Base-by-base conservation (phyloP, 2,888 invertebrate genomes). In the Hedychridium roseum region DNA sequence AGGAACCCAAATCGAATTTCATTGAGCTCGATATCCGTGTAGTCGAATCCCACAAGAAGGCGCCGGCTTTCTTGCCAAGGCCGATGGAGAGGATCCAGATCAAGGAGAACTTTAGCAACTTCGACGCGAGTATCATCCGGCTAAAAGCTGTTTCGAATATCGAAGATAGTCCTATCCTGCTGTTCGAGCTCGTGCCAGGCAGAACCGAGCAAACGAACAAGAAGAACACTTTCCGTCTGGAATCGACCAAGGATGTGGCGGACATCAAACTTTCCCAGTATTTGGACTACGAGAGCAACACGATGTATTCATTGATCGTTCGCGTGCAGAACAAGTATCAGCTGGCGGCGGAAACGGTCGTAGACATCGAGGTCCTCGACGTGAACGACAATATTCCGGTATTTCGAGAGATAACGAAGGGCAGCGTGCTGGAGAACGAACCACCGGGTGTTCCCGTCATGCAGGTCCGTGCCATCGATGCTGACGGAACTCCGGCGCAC, bases 381-480 rank as follows among this genome's bases (percentile, higher is more conserved):
- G 93, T 93, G 0, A 96, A 96, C 71, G 96, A 96, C 74, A 94
- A 94, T 70, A 90, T 91, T 60, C 96, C 90, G 0, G 87, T 87
- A 61, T 94, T 96, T 70, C 89, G 90, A 34, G 92, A 92, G 76
- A 86, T 90, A 9, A 85, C 88, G 66, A 86, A 87, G 11, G 94
- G 93, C 1, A 89, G 88, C 63, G 92, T 94, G 2, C 80, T 91
- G 50, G 94, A 94, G 81, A 93, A 95, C 71, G 92, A 94, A 73
- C 86, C 86, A 0, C 81, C 86, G 0, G 93, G 92, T 2, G 92
- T 91, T 3, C 88, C 88, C 6, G 94, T 94, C 0, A 92, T 94
- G 90, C 90, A 91, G 80, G 90, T 90, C 7, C 83, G 88, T 64
- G 95, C 94, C 1, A 89, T 92, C 52, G 95, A 95, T 71, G 86